Base-by-base conservation (phyloP, 2,888 invertebrate genomes). In the Lysandra bellargus region DNA sequence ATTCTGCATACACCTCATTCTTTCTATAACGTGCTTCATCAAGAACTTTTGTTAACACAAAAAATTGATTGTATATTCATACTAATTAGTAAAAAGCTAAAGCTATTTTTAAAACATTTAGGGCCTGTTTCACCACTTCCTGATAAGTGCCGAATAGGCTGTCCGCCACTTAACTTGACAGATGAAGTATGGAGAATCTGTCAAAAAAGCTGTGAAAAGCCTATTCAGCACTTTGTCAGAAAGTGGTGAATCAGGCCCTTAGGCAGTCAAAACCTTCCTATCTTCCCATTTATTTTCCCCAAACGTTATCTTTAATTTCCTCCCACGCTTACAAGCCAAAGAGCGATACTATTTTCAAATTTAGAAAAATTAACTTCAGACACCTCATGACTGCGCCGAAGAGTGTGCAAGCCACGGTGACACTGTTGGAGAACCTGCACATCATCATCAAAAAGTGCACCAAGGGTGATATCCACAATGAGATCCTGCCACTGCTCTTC, bases 351-450 rank as follows among this genome's bases (percentile, higher is more conserved):
- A 76, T 77, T 60, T 82, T 82, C 33, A 80, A 74, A 80, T 80
- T 74, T 79, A 83, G 78, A 81, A 81, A 80, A n/a, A 83, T 82
- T 60, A 81, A 82, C 88, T 89, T 85, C 84, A 97, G 97, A 88
- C 95, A 94, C 83, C 95, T 98, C 80, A 97, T 98, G 92, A 95
- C 96, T 82, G 96, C 96, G 78, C 97, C 97, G 40, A 98, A 97
- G 92, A 97, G 97, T 80, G 96, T 97, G 81, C 97, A 98, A 90
- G 98, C 98, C 14, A 97, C 98, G 0, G 98, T 98, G 6, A 97
- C 97, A 78, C 95, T 99, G 80, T 92, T 99, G 86, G 98, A 99
- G 92, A 98, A 98, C 90, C 94, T 99, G 85, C 98, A 99, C 90
- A 94, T 98, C 82, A 97, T 99, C 82, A 95, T 99, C 88, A 97